Evolutionary conservation across 2,113 vertebrate genomes (phyloP), one percentile per base, ranked within the genome.

Genomic region (Calidris pygmaea): DNA sequence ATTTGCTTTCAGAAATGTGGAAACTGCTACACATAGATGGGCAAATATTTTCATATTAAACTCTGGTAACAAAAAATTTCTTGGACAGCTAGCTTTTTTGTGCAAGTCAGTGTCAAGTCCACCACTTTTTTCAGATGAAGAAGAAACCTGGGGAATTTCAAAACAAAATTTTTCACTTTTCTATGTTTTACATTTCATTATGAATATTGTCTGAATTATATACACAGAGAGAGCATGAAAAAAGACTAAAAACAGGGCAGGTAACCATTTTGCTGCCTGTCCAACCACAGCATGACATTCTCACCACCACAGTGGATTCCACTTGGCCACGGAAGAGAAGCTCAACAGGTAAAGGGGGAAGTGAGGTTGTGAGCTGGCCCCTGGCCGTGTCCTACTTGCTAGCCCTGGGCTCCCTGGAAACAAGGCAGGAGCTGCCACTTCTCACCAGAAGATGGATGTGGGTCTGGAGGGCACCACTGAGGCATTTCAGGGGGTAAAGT

Each of bases 381-480:
- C 26, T 0, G 2, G 19, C 12, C 0, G 0, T 6, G 26, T 43
- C 59, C 12, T 5, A 1, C 11, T 74, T 39, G 17, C 65, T 34
- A 60, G 22, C 29, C 12, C 48, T 1, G 2, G 47, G 39, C 14
- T 53, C 29, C 12, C 20, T 23, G 14, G 55, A 24, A 41, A 3
- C 39, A 30, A 53, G 17, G 20, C 16, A 39, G n/a, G 5, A 47
- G n/a, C 39, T 84, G 39, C 11, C 1, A 0, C 37, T 58, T 52
- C 58, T 50, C 27, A 43, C 21, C 7, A 56, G 65, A 63, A 71
- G 26, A 71, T 1, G 5, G 9, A 11, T 1, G 0, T 34, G 14
- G n/a, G 21, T 56, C 39, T 41, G 66, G 43, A 90, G 30, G 19
- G 35, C 10, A 59, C 14, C 0, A 0, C 1, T 18, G 32, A 15